Evolutionary conservation across 2,113 vertebrate genomes (phyloP), one percentile per base, ranked within the genome.

Genomic region (Canis aureus): DNA sequence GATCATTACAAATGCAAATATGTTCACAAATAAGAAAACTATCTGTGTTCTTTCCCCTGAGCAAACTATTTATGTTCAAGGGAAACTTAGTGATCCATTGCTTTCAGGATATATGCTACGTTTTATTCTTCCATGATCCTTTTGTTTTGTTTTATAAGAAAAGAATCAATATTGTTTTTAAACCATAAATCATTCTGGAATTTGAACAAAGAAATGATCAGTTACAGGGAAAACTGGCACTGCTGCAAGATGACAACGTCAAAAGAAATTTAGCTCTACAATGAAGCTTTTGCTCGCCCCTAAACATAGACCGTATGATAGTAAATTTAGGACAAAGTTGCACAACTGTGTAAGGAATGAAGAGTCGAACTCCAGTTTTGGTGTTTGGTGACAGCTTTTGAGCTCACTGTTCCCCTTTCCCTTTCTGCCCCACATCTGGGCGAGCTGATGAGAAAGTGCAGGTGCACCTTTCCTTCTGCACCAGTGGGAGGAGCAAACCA

Each of bases 111-210:
- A 53, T 15, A 62, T 69, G 29, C 49, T 55, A n/a, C 32, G 23
- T 93, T 96, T 93, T 94, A 69, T 94, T 92, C 51, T 93, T n/a
- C 67, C 3, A 7, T 60, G 53, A 71, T 35, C 60, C 81, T 97
- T 59, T 69, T 73, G 76, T 94, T 32, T 93, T 81, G n/a, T 94
- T 82, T 82, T 79, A 27, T 69, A 49, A 51, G 43, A 38, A 73
- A 92, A 88, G 73, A 90, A 57, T 29, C 74, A 73, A 11, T 20
- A 49, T 16, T 85, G 38, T 73, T 97, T 95, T 85, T 90, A 80
- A 89, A 66, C 80, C 22, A 92, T 20, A 91, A 78, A 96, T 94
- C 97, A 78, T 96, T 98, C 97, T 79, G 78, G 60, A 96, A 93
- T 91, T 60, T n/a, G 81, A 78, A 29, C 60, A 82, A 74, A 90